Evolutionary conservation across 2,113 vertebrate genomes (phyloP).

Genomic region (Datnioides undecimradiatus): DNA sequence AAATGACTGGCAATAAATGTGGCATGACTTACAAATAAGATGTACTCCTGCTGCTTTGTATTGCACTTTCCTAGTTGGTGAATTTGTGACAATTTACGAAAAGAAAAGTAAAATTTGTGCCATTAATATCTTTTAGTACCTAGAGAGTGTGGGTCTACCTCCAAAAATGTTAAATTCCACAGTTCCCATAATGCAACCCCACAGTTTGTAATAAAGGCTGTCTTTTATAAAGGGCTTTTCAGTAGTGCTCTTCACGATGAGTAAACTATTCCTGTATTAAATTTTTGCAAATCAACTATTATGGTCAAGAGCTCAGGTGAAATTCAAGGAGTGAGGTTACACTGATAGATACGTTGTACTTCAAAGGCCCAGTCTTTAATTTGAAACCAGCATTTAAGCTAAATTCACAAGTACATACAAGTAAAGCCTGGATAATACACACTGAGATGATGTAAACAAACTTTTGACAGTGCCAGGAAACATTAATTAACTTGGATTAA

Average conservation of each 20-base stretch:
- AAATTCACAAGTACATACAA: background rate
- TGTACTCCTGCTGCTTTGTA: background rate
- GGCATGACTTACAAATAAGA: background rate
- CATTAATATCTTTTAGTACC: background rate
- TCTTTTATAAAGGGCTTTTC: background rate
- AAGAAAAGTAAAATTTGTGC: background rate
- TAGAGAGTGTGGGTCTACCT: background rate
- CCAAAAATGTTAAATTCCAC: too few species aligned
- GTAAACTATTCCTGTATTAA: too few species aligned
- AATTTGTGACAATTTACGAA: background rate
- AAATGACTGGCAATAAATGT: background rate
- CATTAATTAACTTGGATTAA: constrained; percentile 16
- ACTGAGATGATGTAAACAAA: constrained; percentile 12
- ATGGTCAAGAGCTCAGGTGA: too few species aligned
- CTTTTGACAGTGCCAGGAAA: background rate
- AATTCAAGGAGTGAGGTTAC: background rate
- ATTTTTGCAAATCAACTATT: too few species aligned
- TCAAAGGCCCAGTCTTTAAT: background rate
- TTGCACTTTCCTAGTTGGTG: background rate
- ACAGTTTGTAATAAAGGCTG: background rate
- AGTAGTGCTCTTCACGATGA: background rate
- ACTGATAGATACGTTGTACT: background rate
- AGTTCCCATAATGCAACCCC: background rate
- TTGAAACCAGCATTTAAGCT: background rate
- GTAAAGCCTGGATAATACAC: background rate